Evolutionary conservation across 2,113 vertebrate genomes (phyloP).

Genomic region (Typhlomys cinereus): DNA sequence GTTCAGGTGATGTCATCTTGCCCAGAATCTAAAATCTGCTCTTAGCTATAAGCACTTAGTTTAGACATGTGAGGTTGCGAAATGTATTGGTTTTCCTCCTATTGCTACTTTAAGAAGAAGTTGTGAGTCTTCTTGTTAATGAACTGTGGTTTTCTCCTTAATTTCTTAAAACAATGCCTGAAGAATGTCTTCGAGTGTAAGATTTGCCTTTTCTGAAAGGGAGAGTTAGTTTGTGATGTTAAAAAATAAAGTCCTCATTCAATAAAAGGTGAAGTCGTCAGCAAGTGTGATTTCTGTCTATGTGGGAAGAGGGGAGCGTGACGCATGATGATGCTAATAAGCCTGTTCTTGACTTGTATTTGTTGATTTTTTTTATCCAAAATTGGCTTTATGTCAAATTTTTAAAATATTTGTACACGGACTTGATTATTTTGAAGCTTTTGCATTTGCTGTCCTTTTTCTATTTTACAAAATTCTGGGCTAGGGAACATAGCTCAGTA

Average conservation of each 20-base stretch:
- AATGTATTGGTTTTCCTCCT: conserved; percentile 78
- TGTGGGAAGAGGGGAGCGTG: conserved; percentile 10
- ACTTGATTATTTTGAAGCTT: conserved; percentile 38
- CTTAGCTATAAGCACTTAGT: conserved; percentile 60
- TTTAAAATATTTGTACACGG: not conserved
- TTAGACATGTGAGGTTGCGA: conserved; percentile 78
- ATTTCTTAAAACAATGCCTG: conserved; percentile 74
- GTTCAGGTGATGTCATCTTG: conserved; percentile 57
- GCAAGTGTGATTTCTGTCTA: conserved; percentile 57
- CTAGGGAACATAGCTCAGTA: not conserved
- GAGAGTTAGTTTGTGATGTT: conserved; percentile 85
- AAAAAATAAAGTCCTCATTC: conserved; percentile 81
- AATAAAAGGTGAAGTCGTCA: conserved; percentile 84
- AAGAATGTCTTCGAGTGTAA: conserved; percentile 80
- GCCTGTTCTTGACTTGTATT: not conserved
- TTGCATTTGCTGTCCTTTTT: conserved; percentile 24
- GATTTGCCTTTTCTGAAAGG: conserved; percentile 82
- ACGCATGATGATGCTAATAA: not conserved
- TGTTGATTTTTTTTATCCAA: conserved; percentile 35
- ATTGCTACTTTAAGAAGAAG: conserved; percentile 83
- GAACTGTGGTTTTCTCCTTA: conserved; percentile 75
- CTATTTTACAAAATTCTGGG: conserved; percentile 23
- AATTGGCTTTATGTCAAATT: not conserved
- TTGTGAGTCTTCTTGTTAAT: conserved; percentile 79
- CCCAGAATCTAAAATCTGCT: conserved; percentile 68